A percentile compares a stretch with the other conserved stretches of the same genome.
Conservation (phyloP, 2,797 vertebrate genomes). For the Geotria australis region DNA sequence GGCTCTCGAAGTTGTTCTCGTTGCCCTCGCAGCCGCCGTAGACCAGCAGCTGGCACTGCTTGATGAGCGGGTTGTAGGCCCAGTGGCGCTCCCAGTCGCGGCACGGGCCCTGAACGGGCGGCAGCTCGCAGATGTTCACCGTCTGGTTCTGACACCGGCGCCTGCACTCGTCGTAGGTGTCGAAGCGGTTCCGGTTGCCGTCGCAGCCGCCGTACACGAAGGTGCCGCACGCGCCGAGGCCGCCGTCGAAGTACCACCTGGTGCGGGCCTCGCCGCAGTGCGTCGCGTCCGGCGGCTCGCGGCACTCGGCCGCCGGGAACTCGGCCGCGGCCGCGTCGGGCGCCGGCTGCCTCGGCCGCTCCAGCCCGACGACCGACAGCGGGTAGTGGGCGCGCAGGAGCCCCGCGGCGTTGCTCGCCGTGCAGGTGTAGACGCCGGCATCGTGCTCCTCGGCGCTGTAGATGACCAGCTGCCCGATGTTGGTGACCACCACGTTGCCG, state of each 20-base stretch:
- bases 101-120: conserved; percentile 66
- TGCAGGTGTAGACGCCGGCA: conserved; percentile 65
- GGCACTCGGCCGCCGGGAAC: conserved; percentile 24
- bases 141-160: conserved; percentile 31
- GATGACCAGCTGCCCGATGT: conserved; percentile 75
- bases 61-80: conserved; percentile 50
- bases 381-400: conserved; percentile 57
- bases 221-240: conserved; percentile 48
- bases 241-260: conserved; percentile 55
- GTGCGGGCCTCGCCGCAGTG: conserved; percentile 48
- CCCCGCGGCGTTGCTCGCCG: conserved; percentile 40
- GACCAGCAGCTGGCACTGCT: conserved; percentile 47
- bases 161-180: conserved; percentile 60
- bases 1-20: conserved; percentile 48
- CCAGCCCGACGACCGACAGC: conserved; percentile 35
- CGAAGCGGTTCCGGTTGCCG: conserved; percentile 34
- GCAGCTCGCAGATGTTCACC: conserved; percentile 30
- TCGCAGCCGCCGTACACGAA: conserved; percentile 45
- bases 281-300: conserved; percentile 28
- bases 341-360: conserved; percentile 15
- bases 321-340: conserved; percentile 1
- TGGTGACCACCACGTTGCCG: conserved; percentile 78
- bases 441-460: conserved; percentile 64
- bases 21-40: conserved; percentile 76
- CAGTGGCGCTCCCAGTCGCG: conserved; percentile 55